Base-by-base conservation (phyloP, 1,140 invertebrate species). In the Heliconius melpomene region DNA sequence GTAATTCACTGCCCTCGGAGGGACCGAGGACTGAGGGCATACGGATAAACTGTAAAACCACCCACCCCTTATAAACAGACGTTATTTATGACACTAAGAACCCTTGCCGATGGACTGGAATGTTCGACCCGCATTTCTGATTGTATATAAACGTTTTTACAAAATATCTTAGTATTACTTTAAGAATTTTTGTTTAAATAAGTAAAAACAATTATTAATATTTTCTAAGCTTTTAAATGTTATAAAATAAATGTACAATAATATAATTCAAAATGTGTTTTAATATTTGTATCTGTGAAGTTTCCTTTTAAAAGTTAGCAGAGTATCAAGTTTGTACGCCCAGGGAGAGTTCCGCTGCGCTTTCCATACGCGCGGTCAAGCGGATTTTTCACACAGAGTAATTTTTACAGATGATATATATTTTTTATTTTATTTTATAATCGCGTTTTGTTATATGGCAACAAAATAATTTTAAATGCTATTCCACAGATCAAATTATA, bases 331-430 rank as follows among this genome's bases (percentile, higher is more conserved):
- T 91, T 91, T 84, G 77, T 80, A 85, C 83, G 83, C 86, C 73
- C 88, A 84, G 32, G 32, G 32, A 32, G 81, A 90, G 89, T 92
- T 87, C 85, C 81, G 83, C 85, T 86, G 90, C 84, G 88, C 87
- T 88, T 90, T 92, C 88, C 89, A 93, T 92, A 93, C 89, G 93
- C 90, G 91, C 92, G 93, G 93, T 94, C 93, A 94, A 94, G 93
- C 93, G 89, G 87, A 94, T 91, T 93, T 91, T 89, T 84, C 78
- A 73, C 87, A 91, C 83, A 94, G 93, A 93, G 80, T 85, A 85
- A 79, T 72, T 75, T 79, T 78, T 75, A 50, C 20, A 60, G 40
- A 52, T 79, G 83, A 85, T 66, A 60, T 32, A 72, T 20, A 46
- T 79, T 20, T 77, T 38, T 74, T 79, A 32, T 74, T 71, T 75